A percentile compares a stretch with the other conserved stretches of the same genome.
Conservation (phyloP, 1,140 invertebrate genomes). For the Ceratina calcarata region DNA sequence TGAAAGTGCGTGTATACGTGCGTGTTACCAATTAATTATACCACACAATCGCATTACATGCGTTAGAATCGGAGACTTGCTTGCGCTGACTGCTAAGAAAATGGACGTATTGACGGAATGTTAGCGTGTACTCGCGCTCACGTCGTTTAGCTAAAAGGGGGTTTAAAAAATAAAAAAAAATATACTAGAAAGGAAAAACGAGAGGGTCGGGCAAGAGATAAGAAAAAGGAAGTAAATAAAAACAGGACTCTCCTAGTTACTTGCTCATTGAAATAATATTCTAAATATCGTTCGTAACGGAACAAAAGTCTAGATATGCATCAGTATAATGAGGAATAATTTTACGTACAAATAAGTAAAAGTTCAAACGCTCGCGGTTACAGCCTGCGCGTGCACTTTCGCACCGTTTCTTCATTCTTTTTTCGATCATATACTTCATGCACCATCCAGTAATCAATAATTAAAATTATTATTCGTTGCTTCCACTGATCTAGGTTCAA, state of each 20-base stretch:
- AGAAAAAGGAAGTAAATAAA: slow-evolving; percentile 37
- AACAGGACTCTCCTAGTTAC: slow-evolving; percentile 64
- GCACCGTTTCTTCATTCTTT: slow-evolving; percentile 11
- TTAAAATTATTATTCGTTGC: background rate
- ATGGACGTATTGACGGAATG: slow-evolving; percentile 19
- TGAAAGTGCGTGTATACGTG: slow-evolving; percentile 2
- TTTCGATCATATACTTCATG: background rate
- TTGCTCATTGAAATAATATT: slow-evolving; percentile 74
- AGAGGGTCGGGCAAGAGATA: slow-evolving; percentile 5
- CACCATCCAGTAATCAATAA: slow-evolving; percentile 31
- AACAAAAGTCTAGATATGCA: slow-evolving; percentile 69
- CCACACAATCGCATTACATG: slow-evolving; percentile 21
- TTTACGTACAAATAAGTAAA: slow-evolving; percentile 68
- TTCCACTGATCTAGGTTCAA: background rate
- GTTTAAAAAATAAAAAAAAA: slow-evolving; percentile 23
- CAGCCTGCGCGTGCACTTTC: slow-evolving; percentile 36
- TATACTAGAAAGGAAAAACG: background rate
- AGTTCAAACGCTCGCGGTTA: slow-evolving; percentile 39
- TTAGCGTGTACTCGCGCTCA: slow-evolving; percentile 31
- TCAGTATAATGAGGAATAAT: slow-evolving; percentile 65
- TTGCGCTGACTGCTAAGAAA: slow-evolving; percentile 43
- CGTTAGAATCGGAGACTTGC: slow-evolving; percentile 38
- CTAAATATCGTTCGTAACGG: slow-evolving; percentile 69
- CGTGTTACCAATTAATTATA: slow-evolving; percentile 36
- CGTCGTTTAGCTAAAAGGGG: slow-evolving; percentile 22